Conservation (phyloP, 2,797 vertebrate species). For the Sebastes glaucus region DNA sequence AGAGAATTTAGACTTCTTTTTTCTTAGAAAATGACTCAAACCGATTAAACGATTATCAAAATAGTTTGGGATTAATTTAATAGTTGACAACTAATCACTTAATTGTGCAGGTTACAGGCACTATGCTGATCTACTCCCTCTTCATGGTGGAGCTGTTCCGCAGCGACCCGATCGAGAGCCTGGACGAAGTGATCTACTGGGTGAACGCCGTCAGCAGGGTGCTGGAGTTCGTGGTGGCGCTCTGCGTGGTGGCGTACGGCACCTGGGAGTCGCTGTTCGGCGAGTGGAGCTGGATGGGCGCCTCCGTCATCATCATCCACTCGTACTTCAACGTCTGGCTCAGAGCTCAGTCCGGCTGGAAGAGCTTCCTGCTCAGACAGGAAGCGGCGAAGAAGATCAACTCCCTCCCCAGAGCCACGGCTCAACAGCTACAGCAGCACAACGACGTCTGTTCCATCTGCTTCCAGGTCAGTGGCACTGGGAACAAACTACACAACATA, state of each 20-base stretch:
- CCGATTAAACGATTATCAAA: too few relatives aligned
- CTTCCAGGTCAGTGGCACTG: constrained; percentile 84
- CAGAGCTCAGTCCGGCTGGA: constrained; percentile 89
- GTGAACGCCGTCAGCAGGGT: constrained; percentile 87
- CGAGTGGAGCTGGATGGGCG: constrained; percentile 93
- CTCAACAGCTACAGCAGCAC: constrained; percentile 81
- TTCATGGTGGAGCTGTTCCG: constrained; percentile 88
- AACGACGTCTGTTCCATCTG: constrained; percentile 91
- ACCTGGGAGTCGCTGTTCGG: constrained; percentile 89
- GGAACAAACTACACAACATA: neutral
- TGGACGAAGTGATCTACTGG: constrained; percentile 90
- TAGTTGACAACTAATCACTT: too few relatives aligned
- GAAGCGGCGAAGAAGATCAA: constrained; percentile 88
- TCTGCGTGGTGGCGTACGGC: constrained; percentile 90
- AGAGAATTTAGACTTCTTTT: too few relatives aligned
- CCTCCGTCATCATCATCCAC: constrained; percentile 89
- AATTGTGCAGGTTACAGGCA: constrained; percentile 83
- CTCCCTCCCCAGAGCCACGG: constrained; percentile 82
- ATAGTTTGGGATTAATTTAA: too few relatives aligned
- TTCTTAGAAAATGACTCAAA: too few relatives aligned
- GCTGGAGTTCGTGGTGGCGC: constrained; percentile 90
- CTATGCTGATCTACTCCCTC: constrained; percentile 87
- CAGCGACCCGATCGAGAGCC: constrained; percentile 81
- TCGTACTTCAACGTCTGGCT: constrained; percentile 94
- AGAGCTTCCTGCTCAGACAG: constrained; percentile 87